Conservation (phyloP, 2,113 vertebrate genomes). For the Erinaceus europaeus region DNA sequence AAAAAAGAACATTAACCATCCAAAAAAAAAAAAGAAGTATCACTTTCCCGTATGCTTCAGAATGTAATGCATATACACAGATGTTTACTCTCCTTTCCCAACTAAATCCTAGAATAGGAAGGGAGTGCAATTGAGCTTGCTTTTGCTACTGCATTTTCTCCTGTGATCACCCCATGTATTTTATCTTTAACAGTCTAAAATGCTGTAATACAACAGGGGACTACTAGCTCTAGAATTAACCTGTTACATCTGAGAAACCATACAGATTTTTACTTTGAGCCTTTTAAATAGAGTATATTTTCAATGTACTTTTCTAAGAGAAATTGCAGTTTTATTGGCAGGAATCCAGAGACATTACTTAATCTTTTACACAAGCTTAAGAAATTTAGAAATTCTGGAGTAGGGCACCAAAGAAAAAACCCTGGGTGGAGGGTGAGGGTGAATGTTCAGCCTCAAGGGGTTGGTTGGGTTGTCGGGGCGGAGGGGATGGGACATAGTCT, state of each 20-base stretch:
- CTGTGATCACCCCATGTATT: conserved; percentile 53
- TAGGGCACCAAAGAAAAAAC: no score
- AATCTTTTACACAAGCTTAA: neutral
- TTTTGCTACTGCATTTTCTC: conserved; percentile 52
- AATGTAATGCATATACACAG: neutral
- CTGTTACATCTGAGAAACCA: conserved; percentile 44
- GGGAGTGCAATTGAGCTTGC: conserved; percentile 16
- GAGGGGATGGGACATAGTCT: no score
- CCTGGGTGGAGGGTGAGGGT: no score
- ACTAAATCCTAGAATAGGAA: conserved; percentile 12
- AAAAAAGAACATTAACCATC: no score
- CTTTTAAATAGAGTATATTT: conserved; percentile 26
- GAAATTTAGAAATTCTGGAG: conserved; percentile 18
- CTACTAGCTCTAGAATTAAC: conserved; percentile 51
- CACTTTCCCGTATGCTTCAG: neutral
- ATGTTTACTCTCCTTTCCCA: conserved; percentile 50
- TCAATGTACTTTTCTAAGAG: conserved; percentile 30
- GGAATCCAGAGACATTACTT: conserved; percentile 2
- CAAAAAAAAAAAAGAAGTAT: no score
- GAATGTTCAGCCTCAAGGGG: no score
- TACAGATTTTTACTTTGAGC: conserved; percentile 29
- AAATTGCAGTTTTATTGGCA: conserved; percentile 18
- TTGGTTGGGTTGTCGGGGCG: no score
- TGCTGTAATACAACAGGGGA: conserved; percentile 34
- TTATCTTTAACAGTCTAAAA: conserved; percentile 61